Conservation (phyloP, 2,113 vertebrate genomes). For the Bubo bubo region DNA sequence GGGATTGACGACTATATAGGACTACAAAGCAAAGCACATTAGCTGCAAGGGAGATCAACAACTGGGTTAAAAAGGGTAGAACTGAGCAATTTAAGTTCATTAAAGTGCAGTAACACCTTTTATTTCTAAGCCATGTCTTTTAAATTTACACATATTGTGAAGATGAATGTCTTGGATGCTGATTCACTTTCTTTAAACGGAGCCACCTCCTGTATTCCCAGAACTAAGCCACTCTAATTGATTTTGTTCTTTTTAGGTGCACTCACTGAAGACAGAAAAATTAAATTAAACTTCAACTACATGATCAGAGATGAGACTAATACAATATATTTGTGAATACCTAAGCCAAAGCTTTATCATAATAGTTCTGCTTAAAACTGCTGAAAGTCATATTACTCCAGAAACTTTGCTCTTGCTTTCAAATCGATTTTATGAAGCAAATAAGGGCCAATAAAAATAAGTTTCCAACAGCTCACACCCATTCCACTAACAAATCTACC, state of each 20-base stretch:
- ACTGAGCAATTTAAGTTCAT: background rate
- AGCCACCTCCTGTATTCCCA: background rate
- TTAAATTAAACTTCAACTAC: background rate
- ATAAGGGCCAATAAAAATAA: background rate
- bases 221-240: background rate
- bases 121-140: background rate
- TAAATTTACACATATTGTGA: background rate
- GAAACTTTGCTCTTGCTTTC: background rate
- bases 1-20: background rate
- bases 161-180: background rate
- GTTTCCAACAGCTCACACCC: background rate
- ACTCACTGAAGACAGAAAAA: background rate
- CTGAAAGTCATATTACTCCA: background rate
- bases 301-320: background rate
- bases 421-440: background rate
- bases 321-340: background rate
- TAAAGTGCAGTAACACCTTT: background rate
- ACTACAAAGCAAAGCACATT: background rate
- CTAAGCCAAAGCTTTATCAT: background rate
- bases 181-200: constrained; percentile 15
- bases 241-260: constrained; percentile 29
- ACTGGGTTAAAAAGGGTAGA: background rate
- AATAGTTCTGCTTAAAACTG: background rate
- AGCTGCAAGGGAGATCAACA: background rate
- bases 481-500: background rate